These are phyloP conservation scores for Gouania willdenowi DNA, from an alignment of 2,797 vertebrate genomes.

Conservation along the genomic window DNA sequence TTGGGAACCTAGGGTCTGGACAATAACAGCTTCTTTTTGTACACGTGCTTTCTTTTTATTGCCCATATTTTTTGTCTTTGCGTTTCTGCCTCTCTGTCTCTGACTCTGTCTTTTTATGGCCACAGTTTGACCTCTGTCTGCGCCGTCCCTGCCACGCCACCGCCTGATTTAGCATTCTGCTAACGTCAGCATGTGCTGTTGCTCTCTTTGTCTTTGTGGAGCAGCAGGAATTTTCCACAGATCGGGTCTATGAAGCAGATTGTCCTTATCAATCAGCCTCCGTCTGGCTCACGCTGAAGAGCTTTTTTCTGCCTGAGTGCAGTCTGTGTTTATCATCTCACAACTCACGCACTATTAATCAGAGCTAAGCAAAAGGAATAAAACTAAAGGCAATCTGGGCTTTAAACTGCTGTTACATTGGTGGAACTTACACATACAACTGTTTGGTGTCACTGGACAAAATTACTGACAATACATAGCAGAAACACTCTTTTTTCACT, in stretches of 20 bases:
- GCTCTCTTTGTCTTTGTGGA: slow-evolving; percentile 17
- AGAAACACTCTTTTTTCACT: no score
- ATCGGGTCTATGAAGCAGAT: slow-evolving; percentile 27
- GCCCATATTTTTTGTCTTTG: neutral
- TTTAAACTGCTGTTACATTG: no score
- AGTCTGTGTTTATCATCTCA: no score
- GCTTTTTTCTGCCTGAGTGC: slow-evolving; percentile 8
- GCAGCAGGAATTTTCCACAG: slow-evolving; percentile 40
- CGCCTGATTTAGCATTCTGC: slow-evolving; percentile 40
- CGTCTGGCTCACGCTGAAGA: slow-evolving; percentile 9
- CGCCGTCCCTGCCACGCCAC: slow-evolving; percentile 10
- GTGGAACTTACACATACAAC: no score
- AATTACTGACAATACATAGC: no score
- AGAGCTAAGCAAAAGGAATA: no score
- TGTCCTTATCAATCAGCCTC: slow-evolving; percentile 40
- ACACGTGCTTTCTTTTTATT: no score
- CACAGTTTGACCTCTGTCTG: slow-evolving; percentile 42
- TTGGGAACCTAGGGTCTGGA: no score
- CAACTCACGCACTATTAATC: no score
- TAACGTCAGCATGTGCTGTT: slow-evolving; percentile 38
- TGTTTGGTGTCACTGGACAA: no score
- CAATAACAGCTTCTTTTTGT: no score
- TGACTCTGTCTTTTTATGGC: slow-evolving; percentile 18
- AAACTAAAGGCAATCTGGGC: no score
- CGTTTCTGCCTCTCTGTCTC: neutral